These are phyloP conservation scores for Acleris literana DNA, from an alignment of 2,888 invertebrate species.

Conservation along the genomic window DNA sequence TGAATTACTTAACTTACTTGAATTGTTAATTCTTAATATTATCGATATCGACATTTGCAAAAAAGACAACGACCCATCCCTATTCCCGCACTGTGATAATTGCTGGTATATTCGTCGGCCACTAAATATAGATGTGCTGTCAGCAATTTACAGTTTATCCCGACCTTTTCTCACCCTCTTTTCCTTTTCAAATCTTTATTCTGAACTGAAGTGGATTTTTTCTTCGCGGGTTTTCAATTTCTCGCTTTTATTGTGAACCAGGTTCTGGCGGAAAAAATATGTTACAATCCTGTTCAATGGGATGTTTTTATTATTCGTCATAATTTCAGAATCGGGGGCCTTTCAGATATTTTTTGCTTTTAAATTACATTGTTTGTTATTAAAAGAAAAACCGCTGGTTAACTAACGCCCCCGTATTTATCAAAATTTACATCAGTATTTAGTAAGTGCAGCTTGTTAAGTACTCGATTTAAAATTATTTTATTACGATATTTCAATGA, in stretches of 20 bases:
- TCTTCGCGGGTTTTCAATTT: slow-evolving; percentile 25
- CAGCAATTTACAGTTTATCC: slow-evolving; percentile 30
- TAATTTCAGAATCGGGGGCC: not conserved
- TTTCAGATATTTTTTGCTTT: not conserved
- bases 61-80: not conserved
- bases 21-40: too few species aligned
- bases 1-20: too few species aligned
- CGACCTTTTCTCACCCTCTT: slow-evolving; percentile 27
- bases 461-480: too few species aligned
- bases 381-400: too few species aligned
- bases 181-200: slow-evolving; percentile 31
- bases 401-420: too few species aligned
- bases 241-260: slow-evolving; percentile 19
- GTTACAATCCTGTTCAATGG: not conserved
- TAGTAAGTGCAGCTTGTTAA: too few species aligned
- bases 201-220: slow-evolving; percentile 14
- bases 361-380: too few species aligned
- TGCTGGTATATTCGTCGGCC: slow-evolving; percentile 32
- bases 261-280: not conserved
- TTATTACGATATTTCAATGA: too few species aligned
- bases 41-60: too few species aligned
- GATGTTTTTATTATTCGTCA: slow-evolving; percentile 3
- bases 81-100: slow-evolving; percentile 15
- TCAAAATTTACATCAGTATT: too few species aligned
- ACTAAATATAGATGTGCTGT: slow-evolving; percentile 32